Evolutionary conservation across 2,797 vertebrate species (phyloP).

Genomic region (Argya squamiceps): DNA sequence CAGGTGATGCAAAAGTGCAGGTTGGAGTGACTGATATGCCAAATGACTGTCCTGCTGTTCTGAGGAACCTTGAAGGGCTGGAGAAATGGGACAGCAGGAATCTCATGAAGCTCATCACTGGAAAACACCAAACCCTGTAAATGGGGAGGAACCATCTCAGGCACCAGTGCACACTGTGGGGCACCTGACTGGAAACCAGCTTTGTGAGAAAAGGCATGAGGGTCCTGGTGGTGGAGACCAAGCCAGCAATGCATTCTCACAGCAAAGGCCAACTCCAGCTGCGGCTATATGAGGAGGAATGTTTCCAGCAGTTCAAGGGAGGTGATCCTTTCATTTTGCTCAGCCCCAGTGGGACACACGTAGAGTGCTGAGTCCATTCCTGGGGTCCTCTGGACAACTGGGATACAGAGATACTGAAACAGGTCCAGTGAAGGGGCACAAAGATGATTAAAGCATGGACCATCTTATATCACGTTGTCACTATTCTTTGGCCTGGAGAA

Average conservation of each 20-base stretch:
- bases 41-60: not conserved
- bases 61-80: not conserved
- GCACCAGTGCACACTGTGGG: not conserved
- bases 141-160: not conserved
- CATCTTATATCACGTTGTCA: not conserved
- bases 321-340: not conserved
- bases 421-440: not conserved
- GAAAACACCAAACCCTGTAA: not conserved
- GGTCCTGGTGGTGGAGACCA: not conserved
- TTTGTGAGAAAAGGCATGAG: not conserved
- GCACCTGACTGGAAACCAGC: accelerated
- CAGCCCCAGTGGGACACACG: not conserved
- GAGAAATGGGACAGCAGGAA: not conserved
- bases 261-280: not conserved
- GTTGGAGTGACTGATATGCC: not conserved
- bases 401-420: not conserved
- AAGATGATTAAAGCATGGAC: not conserved
- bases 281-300: not conserved
- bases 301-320: not conserved
- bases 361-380: not conserved
- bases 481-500: not conserved
- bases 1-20: not conserved
- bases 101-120: not conserved
- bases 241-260: not conserved
- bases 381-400: not conserved